Percentiles rank a stretch among this genome's conserved stretches.
Evolutionary conservation across 2,888 invertebrate species (phyloP).

Genomic region (Beris chalybata): DNA sequence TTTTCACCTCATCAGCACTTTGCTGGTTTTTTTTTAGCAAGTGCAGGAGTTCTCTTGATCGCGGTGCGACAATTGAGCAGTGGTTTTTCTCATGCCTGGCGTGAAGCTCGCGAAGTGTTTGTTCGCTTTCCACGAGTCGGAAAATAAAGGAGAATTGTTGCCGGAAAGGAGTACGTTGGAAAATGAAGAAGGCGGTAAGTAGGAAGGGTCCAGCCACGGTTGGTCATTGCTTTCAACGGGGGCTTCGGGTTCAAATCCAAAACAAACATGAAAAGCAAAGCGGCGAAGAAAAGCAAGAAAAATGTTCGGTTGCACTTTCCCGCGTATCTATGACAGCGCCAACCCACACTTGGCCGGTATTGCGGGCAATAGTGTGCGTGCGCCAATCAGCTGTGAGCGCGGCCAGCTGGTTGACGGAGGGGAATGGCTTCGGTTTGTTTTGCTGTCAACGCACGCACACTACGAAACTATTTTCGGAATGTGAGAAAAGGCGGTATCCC

Average conservation of each 20-base stretch:
- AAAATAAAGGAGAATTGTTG: no score
- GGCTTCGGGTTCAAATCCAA: no score
- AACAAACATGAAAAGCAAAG: no score
- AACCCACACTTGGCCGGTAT: no score
- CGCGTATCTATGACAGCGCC: no score
- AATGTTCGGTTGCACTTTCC: no score
- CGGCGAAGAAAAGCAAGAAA: no score
- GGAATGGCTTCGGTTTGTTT: neutral
- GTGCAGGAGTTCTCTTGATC: neutral
- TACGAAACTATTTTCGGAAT: neutral
- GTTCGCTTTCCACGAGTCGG: neutral
- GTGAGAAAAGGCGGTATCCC: constrained; percentile 15
- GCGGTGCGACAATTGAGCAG: neutral
- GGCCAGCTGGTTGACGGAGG: constrained; percentile 30
- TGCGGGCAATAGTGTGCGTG: constrained; percentile 7
- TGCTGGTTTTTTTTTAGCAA: neutral
- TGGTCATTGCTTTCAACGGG: no score
- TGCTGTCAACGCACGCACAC: constrained; percentile 21
- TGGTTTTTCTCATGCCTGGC: neutral
- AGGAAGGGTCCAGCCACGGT: no score
- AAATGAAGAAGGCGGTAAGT: no score
- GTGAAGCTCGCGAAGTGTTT: neutral
- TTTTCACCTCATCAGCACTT: neutral
- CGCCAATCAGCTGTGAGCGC: constrained; percentile 26
- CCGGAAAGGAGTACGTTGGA: no score